These are phyloP conservation scores for Oxytorus armatus DNA, from an alignment of 2,888 invertebrate species.

Conservation along the genomic window DNA sequence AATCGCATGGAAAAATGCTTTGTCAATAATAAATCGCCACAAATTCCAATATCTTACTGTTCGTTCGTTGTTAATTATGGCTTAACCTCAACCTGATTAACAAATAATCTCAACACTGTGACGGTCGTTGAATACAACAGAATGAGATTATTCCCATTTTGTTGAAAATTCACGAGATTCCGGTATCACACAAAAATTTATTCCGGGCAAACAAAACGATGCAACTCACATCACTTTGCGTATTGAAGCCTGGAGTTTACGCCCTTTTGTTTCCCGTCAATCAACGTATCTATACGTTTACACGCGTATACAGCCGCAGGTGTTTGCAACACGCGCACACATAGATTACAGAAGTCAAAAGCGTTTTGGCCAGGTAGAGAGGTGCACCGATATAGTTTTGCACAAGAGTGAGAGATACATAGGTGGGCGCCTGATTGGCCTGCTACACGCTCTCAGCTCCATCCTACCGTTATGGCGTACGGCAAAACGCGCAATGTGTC, in stretches of 20 bases:
- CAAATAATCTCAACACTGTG: too few relatives aligned
- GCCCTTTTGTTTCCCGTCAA: not conserved
- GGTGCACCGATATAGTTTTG: conserved; percentile 54
- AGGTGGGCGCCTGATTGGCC: conserved; percentile 83
- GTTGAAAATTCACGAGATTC: too few relatives aligned
- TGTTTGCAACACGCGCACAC: conserved; percentile 72
- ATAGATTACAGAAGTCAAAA: conserved; percentile 73
- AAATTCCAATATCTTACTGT: too few relatives aligned
- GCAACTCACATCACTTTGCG: not conserved
- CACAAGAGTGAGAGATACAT: conserved; percentile 42
- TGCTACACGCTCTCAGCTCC: conserved; percentile 78
- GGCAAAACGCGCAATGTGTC: conserved; percentile 69
- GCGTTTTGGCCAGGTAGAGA: conserved; percentile 70
- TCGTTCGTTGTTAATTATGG: too few relatives aligned
- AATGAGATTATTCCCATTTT: too few relatives aligned
- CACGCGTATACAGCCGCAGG: conserved; percentile 77
- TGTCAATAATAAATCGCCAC: too few relatives aligned
- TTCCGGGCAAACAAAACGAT: not conserved
- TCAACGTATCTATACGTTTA: not conserved
- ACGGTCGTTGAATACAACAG: too few relatives aligned
- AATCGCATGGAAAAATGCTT: too few relatives aligned
- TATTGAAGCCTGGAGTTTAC: not conserved
- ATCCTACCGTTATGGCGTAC: conserved; percentile 78
- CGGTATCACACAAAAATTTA: too few relatives aligned
- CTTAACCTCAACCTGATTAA: too few relatives aligned